Conservation (phyloP, 2,113 vertebrate genomes). For the Dolichotis patagonum region DNA sequence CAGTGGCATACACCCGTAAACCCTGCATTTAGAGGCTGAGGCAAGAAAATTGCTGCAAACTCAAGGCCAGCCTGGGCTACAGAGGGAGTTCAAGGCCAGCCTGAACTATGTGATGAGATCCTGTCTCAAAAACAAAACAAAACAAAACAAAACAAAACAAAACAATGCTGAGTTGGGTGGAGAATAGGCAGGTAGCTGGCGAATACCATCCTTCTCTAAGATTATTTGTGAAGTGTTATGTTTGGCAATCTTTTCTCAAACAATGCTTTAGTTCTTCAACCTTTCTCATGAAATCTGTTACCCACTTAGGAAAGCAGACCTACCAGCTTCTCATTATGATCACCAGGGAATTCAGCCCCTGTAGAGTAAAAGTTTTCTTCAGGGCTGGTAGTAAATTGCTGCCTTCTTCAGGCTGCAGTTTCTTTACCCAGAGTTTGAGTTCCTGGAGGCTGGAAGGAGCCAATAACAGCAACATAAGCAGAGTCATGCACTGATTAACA, state of each 20-base stretch:
- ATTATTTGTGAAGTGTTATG: background rate
- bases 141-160: background rate
- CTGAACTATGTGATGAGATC: background rate
- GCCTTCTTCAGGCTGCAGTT: slow-evolving; percentile 80
- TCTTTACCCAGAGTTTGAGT: slow-evolving; percentile 86
- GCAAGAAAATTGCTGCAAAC: background rate
- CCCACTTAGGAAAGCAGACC: background rate
- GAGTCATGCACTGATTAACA: background rate
- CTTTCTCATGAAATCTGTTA: background rate
- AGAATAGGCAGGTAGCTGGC: background rate
- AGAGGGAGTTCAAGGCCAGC: background rate
- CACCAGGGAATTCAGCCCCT: slow-evolving; percentile 86
- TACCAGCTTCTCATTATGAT: slow-evolving; percentile 88
- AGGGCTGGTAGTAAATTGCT: slow-evolving; percentile 88
- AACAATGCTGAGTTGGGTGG: background rate
- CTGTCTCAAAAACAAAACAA: background rate
- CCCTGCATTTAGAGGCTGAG: background rate
- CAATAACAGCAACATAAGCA: no score
- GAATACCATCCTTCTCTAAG: background rate
- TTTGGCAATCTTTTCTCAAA: background rate
- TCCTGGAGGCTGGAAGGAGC: slow-evolving; percentile 85
- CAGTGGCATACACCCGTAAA: background rate
- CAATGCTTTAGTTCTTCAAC: background rate
- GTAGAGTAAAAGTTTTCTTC: slow-evolving; percentile 77
- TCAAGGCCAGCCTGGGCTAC: background rate